These are phyloP conservation scores for Cynopterus brachyotis DNA, from an alignment of 2,113 vertebrate species.

Conservation along the genomic window DNA sequence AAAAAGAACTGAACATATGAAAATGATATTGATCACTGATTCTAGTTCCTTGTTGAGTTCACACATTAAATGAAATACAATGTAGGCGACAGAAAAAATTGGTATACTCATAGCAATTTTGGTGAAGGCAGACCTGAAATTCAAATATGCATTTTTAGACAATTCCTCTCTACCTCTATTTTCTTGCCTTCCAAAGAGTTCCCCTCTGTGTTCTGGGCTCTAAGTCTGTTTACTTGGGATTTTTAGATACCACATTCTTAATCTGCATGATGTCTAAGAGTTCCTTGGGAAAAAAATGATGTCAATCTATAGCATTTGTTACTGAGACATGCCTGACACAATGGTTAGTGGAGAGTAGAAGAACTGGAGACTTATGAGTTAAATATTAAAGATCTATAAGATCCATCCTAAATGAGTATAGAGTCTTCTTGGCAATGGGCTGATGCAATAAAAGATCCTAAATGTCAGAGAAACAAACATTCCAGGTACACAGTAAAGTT, in stretches of 20 bases:
- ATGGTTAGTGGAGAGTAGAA: not conserved
- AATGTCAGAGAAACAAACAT: not conserved
- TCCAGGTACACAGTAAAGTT: not conserved
- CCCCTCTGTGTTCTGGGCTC: not conserved
- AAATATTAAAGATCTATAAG: not conserved
- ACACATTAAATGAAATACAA: not conserved
- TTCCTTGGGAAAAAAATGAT: not conserved
- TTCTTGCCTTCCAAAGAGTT: not conserved
- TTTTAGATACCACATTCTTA: not conserved
- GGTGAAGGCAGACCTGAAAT: not conserved
- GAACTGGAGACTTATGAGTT: not conserved
- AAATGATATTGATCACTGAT: not conserved
- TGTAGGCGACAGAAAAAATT: not conserved
- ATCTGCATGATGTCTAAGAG: not conserved
- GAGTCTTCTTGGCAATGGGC: not conserved
- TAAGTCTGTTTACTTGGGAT: not conserved
- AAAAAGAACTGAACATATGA: not conserved
- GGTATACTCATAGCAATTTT: not conserved
- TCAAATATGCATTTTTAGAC: not conserved
- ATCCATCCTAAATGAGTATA: not conserved
- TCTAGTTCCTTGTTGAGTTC: not conserved
- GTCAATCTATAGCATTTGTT: not conserved
- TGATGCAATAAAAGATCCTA: not conserved
- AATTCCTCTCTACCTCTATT: not conserved
- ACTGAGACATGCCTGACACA: not conserved